phyloP scores from a whole-genome alignment of 2,888 invertebrate species.

The Epistrophe grossulariae region DNA sequence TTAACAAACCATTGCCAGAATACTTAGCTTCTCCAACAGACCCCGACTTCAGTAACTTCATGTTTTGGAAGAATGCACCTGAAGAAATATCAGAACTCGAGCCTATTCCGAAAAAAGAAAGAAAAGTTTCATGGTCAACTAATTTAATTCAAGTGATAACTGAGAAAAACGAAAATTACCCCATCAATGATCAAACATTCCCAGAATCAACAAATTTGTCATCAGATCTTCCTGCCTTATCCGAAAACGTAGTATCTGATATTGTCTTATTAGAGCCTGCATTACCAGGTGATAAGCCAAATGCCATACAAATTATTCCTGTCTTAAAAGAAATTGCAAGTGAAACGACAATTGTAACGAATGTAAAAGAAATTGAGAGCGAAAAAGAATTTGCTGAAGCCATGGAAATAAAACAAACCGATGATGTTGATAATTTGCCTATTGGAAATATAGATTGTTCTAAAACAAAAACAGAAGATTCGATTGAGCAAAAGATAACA shows the following conservation, averaged over 20 bases:
- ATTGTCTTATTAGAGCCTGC: background rate
- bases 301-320: background rate
- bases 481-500: background rate
- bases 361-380: background rate
- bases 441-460: background rate
- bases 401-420: background rate
- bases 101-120: conserved; percentile 40
- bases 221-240: conserved; percentile 21
- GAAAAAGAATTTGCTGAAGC: background rate
- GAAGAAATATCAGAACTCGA: conserved; percentile 50
- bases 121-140: conserved; percentile 56
- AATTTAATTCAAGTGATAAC: conserved; percentile 57
- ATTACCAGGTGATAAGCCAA: background rate
- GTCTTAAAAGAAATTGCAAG: background rate
- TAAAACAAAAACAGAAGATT: background rate
- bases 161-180: conserved; percentile 18
- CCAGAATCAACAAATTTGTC: background rate
- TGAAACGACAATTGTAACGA: background rate
- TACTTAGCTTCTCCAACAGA: conserved; percentile 46
- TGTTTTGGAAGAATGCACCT: conserved; percentile 61
- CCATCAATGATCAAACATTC: background rate
- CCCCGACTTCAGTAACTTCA: conserved; percentile 52
- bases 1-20: background rate
- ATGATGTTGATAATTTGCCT: background rate
- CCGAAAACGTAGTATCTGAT: background rate